Evolutionary conservation across 1,140 invertebrate species (phyloP).

Genomic region (Camponotus pennsylvanicus): DNA sequence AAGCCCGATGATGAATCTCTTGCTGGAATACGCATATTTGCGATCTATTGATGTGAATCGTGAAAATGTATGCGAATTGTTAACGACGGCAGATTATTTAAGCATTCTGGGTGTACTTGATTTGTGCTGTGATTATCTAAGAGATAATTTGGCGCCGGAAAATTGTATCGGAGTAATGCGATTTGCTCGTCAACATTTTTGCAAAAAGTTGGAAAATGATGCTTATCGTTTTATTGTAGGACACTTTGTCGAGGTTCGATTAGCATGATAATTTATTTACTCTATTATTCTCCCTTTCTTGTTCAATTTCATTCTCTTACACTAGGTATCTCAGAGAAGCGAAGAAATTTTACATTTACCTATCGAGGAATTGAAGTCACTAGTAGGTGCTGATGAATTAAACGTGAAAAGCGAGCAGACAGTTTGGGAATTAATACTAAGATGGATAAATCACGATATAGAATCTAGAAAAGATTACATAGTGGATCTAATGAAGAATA

Average conservation of each 20-base stretch:
- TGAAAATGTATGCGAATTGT: slow-evolving; percentile 92
- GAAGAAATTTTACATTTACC: slow-evolving; percentile 91
- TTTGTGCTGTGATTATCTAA: slow-evolving; percentile 92
- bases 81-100: slow-evolving; percentile 93
- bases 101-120: slow-evolving; percentile 92
- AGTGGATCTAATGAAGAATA: slow-evolving; percentile 91
- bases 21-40: slow-evolving; percentile 94
- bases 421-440: slow-evolving; percentile 89
- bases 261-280: background rate
- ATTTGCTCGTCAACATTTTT: slow-evolving; percentile 92
- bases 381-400: slow-evolving; percentile 91
- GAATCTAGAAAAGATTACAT: slow-evolving; percentile 89
- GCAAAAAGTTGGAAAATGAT: slow-evolving; percentile 89
- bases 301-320: background rate
- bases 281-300: background rate
- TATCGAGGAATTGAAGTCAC: slow-evolving; percentile 89
- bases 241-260: slow-evolving; percentile 90
- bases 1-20: slow-evolving; percentile 90
- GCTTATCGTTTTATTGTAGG: slow-evolving; percentile 91
- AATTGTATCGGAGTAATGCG: slow-evolving; percentile 94
- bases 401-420: slow-evolving; percentile 89
- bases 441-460: slow-evolving; percentile 89
- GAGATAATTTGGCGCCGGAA: slow-evolving; percentile 88
- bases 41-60: slow-evolving; percentile 90
- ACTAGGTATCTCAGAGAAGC: slow-evolving; percentile 87